Percentiles rank a stretch among this genome's conserved stretches.
These are phyloP conservation scores for Esox lucius DNA, from an alignment of 2,797 vertebrate species.

Conservation along the genomic window DNA sequence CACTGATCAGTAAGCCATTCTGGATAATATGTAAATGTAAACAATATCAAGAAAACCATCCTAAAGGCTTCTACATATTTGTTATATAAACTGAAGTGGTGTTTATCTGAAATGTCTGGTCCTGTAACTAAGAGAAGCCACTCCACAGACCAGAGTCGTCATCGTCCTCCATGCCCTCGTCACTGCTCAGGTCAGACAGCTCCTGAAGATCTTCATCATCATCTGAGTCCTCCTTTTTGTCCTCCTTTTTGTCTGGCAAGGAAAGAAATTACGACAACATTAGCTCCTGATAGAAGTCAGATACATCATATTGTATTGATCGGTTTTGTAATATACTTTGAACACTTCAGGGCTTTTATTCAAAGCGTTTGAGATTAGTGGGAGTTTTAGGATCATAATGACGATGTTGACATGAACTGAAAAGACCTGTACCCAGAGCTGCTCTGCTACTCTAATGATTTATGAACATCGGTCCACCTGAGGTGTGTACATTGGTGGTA, in stretches of 20 bases:
- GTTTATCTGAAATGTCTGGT: background rate
- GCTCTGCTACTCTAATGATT: background rate
- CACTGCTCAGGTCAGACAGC: slow-evolving; percentile 70
- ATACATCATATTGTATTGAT: background rate
- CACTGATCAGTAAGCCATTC: background rate
- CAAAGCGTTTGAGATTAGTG: too few species aligned
- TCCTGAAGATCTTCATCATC: slow-evolving; percentile 65
- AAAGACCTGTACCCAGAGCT: background rate
- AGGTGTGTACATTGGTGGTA: background rate
- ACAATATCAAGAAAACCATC: too few species aligned
- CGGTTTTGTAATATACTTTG: background rate
- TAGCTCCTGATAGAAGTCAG: background rate
- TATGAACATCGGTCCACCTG: background rate
- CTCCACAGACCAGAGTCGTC: slow-evolving; percentile 59
- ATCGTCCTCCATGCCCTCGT: slow-evolving; percentile 56
- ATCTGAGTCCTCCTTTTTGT: slow-evolving; percentile 52
- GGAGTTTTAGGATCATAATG: background rate
- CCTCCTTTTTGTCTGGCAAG: slow-evolving; percentile 57
- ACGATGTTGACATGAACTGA: background rate
- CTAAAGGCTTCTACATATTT: background rate
- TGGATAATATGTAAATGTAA: too few species aligned
- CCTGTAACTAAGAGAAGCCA: background rate
- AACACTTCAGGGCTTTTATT: background rate
- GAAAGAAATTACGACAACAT: slow-evolving; percentile 15
- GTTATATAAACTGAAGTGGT: background rate